Conservation (phyloP, 2,113 vertebrate species). For the Brachionichthys hirsutus region DNA sequence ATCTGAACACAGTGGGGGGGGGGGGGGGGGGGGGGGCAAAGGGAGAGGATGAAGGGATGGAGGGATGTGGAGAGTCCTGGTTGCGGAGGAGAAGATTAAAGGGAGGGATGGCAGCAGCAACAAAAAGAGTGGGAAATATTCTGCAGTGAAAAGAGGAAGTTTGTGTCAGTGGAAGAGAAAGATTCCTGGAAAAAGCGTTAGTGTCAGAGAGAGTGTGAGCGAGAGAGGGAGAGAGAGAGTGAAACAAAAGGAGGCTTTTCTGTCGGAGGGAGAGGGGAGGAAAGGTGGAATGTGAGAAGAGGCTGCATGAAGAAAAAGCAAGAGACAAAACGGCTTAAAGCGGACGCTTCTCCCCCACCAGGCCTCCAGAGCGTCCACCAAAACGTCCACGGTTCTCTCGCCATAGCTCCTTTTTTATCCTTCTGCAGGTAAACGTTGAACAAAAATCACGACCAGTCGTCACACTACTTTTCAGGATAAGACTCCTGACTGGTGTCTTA, state of each 20-base stretch:
- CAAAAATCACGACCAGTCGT: conserved; percentile 25
- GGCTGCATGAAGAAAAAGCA: conserved; percentile 5
- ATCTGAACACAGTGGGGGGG: conserved; percentile 44
- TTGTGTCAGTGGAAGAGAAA: conserved; percentile 35
- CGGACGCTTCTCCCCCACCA: conserved; percentile 12
- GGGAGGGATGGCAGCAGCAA: conserved; percentile 2
- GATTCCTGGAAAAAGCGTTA: conserved; percentile 41
- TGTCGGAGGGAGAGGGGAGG: conserved; percentile 36
- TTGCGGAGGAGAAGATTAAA: neutral
- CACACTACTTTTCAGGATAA: too few species aligned
- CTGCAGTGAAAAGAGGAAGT: conserved; percentile 26
- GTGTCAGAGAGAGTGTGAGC: neutral
- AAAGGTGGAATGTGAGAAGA: conserved; percentile 59
- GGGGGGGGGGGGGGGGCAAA: conserved; percentile 20
- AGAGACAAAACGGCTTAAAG: conserved; percentile 25
- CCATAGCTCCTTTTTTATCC: conserved; percentile 1
- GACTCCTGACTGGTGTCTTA: too few species aligned
- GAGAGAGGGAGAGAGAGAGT: conserved; percentile 10
- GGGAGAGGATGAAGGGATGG: conserved; percentile 12
- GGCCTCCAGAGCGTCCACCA: neutral
- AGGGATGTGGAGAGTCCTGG: neutral
- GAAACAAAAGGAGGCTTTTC: conserved; percentile 54
- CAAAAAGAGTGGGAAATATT: conserved; percentile 10
- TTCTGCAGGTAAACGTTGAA: conserved; percentile 52
- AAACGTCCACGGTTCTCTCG: conserved; percentile 7